Percentiles rank a stretch among this genome's conserved stretches.
Conservation (phyloP, 2,797 vertebrate genomes). For the Artibeus jamaicensis region DNA sequence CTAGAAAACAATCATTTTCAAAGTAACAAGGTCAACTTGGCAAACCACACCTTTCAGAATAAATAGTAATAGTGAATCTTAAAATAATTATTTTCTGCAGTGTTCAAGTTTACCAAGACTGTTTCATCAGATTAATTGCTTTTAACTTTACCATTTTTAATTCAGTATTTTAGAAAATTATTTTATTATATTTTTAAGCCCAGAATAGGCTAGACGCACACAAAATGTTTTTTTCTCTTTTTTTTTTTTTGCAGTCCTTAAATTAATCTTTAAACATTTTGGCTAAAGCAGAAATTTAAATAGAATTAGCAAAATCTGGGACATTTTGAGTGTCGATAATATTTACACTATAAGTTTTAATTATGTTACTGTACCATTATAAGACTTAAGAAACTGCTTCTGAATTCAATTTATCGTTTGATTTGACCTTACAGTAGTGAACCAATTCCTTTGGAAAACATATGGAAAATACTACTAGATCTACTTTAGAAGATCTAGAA, state of each 20-base stretch:
- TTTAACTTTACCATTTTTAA: constrained; percentile 28
- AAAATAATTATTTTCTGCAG: not conserved
- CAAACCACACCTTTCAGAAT: not conserved
- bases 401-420: constrained; percentile 19
- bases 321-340: constrained; percentile 7
- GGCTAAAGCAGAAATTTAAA: constrained; percentile 16
- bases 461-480: not conserved
- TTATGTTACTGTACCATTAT: not conserved
- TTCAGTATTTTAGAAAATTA: not conserved
- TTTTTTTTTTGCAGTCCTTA: not conserved
- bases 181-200: constrained; percentile 4
- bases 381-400: not conserved
- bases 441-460: not conserved
- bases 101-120: not conserved
- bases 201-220: not conserved
- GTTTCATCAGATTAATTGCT: not conserved
- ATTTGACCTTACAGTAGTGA: not conserved
- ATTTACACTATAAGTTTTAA: not conserved
- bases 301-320: not conserved
- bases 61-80: not conserved
- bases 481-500: not conserved
- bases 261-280: constrained; percentile 19
- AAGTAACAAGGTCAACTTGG: not conserved
- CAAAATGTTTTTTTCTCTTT: not conserved
- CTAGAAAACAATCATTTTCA: constrained; percentile 10